A percentile compares a stretch with the other conserved stretches of the same genome.
phyloP scores from a whole-genome alignment of 2,888 invertebrate species.

The Acholoe squamosa region DNA sequence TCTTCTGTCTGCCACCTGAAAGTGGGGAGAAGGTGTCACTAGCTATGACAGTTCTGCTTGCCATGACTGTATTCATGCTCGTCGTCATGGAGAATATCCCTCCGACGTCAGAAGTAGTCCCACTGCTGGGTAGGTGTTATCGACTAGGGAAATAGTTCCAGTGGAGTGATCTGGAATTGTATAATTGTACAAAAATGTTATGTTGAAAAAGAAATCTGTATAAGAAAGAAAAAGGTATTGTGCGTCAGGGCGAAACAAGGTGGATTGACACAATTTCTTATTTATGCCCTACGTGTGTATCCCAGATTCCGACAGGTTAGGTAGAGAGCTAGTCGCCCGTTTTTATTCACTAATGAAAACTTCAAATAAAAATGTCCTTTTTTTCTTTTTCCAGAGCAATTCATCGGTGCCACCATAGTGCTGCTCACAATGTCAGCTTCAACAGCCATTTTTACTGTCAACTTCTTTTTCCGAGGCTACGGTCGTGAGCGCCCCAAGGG shows the following conservation, averaged over 20 bases:
- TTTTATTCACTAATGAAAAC: no score
- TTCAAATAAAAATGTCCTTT: neutral
- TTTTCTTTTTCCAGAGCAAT: slow-evolving; percentile 60
- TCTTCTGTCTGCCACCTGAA: slow-evolving; percentile 58
- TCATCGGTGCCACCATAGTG: slow-evolving; percentile 58
- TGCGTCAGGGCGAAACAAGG: no score
- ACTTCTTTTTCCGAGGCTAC: slow-evolving; percentile 59
- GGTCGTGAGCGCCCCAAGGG: slow-evolving; percentile 36
- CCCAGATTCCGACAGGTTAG: no score
- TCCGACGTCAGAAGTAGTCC: slow-evolving; percentile 63
- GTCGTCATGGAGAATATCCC: slow-evolving; percentile 64
- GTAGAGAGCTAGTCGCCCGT: no score
- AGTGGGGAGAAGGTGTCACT: slow-evolving; percentile 61
- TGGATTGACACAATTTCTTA: no score
- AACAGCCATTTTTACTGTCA: slow-evolving; percentile 59
- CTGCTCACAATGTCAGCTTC: slow-evolving; percentile 55
- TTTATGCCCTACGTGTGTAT: no score
- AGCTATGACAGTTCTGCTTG: slow-evolving; percentile 63
- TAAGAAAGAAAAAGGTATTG: no score
- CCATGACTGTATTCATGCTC: slow-evolving; percentile 63
- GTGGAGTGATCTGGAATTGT: no score
- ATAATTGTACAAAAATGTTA: no score
- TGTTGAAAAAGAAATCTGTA: no score
- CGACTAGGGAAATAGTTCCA: no score
- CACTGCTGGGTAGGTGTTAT: slow-evolving; percentile 51